Evolutionary conservation across 2,888 invertebrate species (phyloP).

Genomic region (Ennomos erosarius): DNA sequence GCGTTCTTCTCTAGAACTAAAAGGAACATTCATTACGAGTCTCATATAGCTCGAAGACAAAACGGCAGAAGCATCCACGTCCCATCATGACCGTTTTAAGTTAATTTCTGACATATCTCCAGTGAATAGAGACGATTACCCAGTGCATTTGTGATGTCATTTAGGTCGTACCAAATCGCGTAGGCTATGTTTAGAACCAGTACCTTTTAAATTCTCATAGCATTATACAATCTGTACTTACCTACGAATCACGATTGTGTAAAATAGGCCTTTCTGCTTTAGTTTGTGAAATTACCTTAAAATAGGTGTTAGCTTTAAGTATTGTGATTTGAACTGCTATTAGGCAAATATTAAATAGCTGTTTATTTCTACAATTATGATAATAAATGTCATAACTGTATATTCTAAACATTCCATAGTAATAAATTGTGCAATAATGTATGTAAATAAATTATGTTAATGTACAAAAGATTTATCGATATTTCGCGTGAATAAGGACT

Average conservation of each 20-base stretch:
- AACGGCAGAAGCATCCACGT: constrained; percentile 63
- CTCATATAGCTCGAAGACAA: constrained; percentile 81
- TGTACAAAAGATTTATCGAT: constrained; percentile 37
- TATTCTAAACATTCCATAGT: constrained; percentile 75
- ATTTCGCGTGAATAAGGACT: constrained; percentile 22
- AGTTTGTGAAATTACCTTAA: background rate
- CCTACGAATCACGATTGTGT: constrained; percentile 22
- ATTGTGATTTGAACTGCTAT: constrained; percentile 27
- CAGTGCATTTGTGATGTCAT: constrained; percentile 78
- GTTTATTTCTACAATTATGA: constrained; percentile 2
- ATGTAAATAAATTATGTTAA: constrained; percentile 42
- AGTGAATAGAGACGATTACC: constrained; percentile 26
- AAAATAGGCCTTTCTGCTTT: constrained; percentile 20
- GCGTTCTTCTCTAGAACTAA: constrained; percentile 92
- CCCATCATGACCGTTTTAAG: constrained; percentile 66
- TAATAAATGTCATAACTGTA: constrained; percentile 10
- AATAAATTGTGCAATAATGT: constrained; percentile 64
- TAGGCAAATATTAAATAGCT: constrained; percentile 12
- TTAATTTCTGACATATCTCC: constrained; percentile 24
- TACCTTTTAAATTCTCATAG: constrained; percentile 62
- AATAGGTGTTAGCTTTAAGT: constrained; percentile 10
- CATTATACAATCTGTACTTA: constrained; percentile 12
- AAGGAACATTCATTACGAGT: constrained; percentile 91
- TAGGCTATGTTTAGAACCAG: constrained; percentile 53
- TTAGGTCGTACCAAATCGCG: constrained; percentile 70